phyloP scores from a whole-genome alignment of 1,140 invertebrate species.

The Thaumatotibia leucotreta region DNA sequence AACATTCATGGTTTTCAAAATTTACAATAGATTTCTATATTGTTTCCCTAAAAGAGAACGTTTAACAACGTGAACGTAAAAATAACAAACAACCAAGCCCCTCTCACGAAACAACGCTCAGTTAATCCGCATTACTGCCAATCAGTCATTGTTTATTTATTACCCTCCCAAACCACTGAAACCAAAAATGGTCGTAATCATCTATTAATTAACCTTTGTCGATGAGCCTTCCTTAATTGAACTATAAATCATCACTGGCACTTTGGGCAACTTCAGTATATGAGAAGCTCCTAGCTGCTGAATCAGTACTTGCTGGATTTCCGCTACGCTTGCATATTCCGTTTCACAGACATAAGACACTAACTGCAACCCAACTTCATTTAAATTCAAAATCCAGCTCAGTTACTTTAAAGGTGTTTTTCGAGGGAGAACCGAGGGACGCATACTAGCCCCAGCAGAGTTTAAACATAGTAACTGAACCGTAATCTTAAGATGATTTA shows the following conservation, averaged over 20 bases:
- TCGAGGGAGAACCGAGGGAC: conserved; percentile 23
- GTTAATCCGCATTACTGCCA: conserved; percentile 3
- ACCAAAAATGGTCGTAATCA: conserved; percentile 37
- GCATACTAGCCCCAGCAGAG: conserved; percentile 31
- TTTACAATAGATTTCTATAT: too few species aligned
- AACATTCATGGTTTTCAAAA: too few species aligned
- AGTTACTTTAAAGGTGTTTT: conserved; percentile 23
- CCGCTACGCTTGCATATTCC: conserved; percentile 52
- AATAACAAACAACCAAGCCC: neutral
- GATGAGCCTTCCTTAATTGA: conserved; percentile 59
- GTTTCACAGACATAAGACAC: conserved; percentile 20
- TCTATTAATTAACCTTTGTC: conserved; percentile 59
- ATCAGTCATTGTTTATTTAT: conserved; percentile 14
- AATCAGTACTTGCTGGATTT: conserved; percentile 55
- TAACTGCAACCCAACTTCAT: conserved; percentile 17
- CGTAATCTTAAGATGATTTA: conserved; percentile 73
- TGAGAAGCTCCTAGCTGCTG: conserved; percentile 50
- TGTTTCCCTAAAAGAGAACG: too few species aligned
- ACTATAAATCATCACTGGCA: conserved; percentile 67
- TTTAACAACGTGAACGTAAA: neutral
- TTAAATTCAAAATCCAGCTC: conserved; percentile 27
- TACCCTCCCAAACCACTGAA: conserved; percentile 14
- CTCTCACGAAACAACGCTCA: neutral
- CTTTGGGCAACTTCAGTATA: conserved; percentile 48
- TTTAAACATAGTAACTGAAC: conserved; percentile 49